These are phyloP conservation scores for Tiliqua scincoides DNA, from an alignment of 2,113 vertebrate genomes.

Conservation along the genomic window DNA sequence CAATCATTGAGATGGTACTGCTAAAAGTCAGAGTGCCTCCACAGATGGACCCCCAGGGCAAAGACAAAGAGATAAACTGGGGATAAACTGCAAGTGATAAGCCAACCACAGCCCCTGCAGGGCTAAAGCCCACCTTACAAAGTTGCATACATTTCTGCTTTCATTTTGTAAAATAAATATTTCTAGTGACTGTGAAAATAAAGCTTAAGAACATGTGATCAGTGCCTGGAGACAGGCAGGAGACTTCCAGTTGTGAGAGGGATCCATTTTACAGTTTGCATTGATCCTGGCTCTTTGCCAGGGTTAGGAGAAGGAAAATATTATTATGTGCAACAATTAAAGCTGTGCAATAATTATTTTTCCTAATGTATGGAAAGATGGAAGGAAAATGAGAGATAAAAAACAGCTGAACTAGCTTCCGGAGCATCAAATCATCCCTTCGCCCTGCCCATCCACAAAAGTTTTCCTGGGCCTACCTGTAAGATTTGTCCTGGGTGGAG, in stretches of 20 bases:
- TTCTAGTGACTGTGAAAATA: not conserved
- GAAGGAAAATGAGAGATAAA: not conserved
- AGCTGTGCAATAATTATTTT: no score
- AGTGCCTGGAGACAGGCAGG: no score
- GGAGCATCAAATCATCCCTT: not conserved
- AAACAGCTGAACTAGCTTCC: not conserved
- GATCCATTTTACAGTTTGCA: not conserved
- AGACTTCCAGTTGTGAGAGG: not conserved
- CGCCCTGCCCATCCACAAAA: no score
- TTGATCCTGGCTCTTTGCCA: not conserved
- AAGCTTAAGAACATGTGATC: not conserved
- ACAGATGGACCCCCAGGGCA: not conserved
- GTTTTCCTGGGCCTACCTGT: conserved; percentile 77
- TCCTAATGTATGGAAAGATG: no score
- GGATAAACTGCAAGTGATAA: not conserved
- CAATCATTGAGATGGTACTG: no score
- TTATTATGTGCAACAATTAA: not conserved
- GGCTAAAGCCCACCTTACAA: not conserved
- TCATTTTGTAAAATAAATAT: not conserved
- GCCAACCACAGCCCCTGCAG: not conserved
- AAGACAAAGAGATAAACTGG: not conserved
- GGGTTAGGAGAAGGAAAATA: not conserved
- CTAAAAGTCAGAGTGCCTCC: not conserved
- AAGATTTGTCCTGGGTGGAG: conserved; percentile 83
- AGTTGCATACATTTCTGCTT: no score